Percentiles rank a stretch among this genome's conserved stretches.
Evolutionary conservation across 2,113 vertebrate genomes (phyloP).

Genomic region (Psettodes erumei): DNA sequence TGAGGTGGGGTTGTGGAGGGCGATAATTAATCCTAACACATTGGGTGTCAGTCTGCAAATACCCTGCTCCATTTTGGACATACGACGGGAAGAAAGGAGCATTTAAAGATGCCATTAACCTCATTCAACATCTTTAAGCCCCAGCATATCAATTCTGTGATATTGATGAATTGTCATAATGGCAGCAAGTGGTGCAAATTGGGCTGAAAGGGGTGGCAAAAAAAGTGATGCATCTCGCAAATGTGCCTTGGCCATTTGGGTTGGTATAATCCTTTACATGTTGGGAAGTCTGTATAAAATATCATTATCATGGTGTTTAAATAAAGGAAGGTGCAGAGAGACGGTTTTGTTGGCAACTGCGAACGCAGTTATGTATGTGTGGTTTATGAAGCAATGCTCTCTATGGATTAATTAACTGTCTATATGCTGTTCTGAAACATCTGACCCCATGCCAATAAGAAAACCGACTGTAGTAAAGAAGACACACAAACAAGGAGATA

Average conservation of each 20-base stretch:
- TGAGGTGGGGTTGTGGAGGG: conserved; percentile 70
- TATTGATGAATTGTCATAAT: conserved; percentile 72
- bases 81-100: conserved; percentile 67
- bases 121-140: conserved; percentile 65
- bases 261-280: conserved; percentile 23
- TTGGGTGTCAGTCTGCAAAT: conserved; percentile 76
- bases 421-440: conserved; percentile 29
- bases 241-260: conserved; percentile 18
- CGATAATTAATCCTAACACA: conserved; percentile 83
- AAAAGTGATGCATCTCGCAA: conserved; percentile 18
- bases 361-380: background rate
- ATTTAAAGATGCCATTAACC: conserved; percentile 80
- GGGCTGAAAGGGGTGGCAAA: conserved; percentile 19
- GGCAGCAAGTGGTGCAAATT: conserved; percentile 37
- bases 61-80: conserved; percentile 66
- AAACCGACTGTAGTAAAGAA: conserved; percentile 22
- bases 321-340: background rate
- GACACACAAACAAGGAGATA: conserved; percentile 38
- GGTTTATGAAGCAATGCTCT: conserved; percentile 26
- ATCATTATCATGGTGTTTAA: background rate
- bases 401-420: conserved; percentile 52
- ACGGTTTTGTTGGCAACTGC: background rate
- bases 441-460: conserved; percentile 39
- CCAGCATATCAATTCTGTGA: conserved; percentile 50
- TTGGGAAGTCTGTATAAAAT: conserved; percentile 8